Conservation (phyloP, 1,140 invertebrate genomes). For the Diploscapter pachys region DNA sequence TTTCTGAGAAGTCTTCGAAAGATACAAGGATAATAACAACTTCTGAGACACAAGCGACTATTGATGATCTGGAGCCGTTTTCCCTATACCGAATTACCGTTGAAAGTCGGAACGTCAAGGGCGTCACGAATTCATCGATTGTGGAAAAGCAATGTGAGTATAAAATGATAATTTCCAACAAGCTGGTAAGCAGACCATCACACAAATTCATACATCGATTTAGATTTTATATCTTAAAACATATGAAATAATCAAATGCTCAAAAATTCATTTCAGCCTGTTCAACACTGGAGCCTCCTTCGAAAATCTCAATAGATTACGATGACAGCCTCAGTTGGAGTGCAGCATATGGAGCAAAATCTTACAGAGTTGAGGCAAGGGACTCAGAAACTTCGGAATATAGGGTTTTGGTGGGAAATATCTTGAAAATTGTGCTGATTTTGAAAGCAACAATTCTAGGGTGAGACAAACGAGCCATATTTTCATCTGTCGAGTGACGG, state of each 20-base stretch:
- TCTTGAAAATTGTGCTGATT: neutral
- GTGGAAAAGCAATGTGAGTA: neutral
- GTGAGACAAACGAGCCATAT: conserved; percentile 31
- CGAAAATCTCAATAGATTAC: conserved; percentile 17
- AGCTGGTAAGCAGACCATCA: neutral
- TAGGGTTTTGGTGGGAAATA: conserved; percentile 33
- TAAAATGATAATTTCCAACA: neutral
- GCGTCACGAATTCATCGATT: conserved; percentile 8
- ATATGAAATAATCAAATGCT: too few species aligned
- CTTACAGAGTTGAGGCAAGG: conserved; percentile 41
- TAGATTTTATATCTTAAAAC: neutral
- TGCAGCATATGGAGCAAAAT: conserved; percentile 40
- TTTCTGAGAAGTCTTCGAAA: neutral
- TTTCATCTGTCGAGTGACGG: conserved; percentile 13
- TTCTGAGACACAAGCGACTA: neutral
- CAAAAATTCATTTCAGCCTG: conserved; percentile 24
- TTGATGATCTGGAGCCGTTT: conserved; percentile 3
- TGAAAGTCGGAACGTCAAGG: conserved; percentile 16
- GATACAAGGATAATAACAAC: neutral
- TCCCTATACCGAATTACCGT: neutral
- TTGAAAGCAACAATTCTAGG: conserved; percentile 16
- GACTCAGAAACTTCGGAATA: conserved; percentile 15
- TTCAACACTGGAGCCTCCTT: conserved; percentile 22
- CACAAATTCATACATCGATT: neutral
- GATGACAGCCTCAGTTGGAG: conserved; percentile 36